Percentiles rank a stretch among this genome's conserved stretches.
Conservation (phyloP, 2,113 vertebrate genomes). For the Aramus guarauna region DNA sequence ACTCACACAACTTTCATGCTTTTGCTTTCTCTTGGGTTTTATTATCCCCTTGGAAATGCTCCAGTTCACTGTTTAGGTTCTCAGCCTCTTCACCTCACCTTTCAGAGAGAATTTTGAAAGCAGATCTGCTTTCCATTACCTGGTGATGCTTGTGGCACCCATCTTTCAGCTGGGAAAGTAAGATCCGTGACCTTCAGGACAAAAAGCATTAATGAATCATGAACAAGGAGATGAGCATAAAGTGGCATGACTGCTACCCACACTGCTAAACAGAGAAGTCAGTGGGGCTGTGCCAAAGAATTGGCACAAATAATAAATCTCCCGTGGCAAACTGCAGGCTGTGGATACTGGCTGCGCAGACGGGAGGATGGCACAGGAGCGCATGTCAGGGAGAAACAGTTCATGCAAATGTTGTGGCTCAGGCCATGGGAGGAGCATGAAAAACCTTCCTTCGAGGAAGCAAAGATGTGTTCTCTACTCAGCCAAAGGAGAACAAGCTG, state of each 20-base stretch:
- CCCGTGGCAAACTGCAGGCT: not conserved
- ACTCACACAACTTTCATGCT: not conserved
- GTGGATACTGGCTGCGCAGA: not conserved
- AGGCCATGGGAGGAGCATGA: not conserved
- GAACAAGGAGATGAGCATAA: not conserved
- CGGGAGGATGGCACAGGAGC: not conserved
- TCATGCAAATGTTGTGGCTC: not conserved
- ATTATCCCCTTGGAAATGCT: not conserved
- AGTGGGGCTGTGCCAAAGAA: not conserved
- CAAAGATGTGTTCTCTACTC: not conserved
- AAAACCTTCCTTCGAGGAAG: not conserved
- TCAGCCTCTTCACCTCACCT: not conserved
- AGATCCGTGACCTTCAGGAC: not conserved
- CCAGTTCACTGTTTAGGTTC: not conserved
- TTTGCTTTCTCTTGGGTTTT: not conserved
- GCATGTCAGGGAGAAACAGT: not conserved
- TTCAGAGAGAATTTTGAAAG: not conserved
- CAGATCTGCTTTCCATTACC: not conserved
- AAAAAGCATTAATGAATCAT: not conserved
- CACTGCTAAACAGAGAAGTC: not conserved
- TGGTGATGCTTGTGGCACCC: not conserved
- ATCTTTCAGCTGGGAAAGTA: not conserved
- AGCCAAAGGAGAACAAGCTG: not conserved
- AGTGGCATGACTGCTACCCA: not conserved
- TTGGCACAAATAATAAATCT: not conserved